Evolutionary conservation across 1,140 invertebrate species (phyloP), one percentile per base, ranked within the genome.

Genomic region (Bombus balteatus): DNA sequence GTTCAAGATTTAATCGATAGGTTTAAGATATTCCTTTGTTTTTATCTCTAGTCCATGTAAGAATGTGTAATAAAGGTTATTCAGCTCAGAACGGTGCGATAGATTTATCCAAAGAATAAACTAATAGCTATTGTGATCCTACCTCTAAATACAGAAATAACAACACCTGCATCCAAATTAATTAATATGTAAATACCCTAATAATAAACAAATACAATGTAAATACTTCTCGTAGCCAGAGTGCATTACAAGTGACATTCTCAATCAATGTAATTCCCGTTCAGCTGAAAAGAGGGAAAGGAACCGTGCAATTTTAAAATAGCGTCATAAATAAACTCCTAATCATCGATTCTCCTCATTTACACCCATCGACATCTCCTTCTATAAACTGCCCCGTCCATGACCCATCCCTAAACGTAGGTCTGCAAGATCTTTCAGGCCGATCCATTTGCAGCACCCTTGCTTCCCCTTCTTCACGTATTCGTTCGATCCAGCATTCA

Each of bases 211-310:
- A 53, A 22, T 22, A 22, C 18, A 53, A 53, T 8, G 47, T 8
- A 53, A 6, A 6, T 53, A 8, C 18, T 53, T 22, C 5, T 2
- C 18, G 28, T 28, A 28, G 10, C 10, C 10, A 18, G 47, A 10
- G 57, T 32, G 62, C 6, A 8, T 32, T 18, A 2, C 13, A 32
- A 66, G 12, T 15, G 5, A 1, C 28, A n/a, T 62, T 28, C 2
- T 62, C 59, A 5, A n/a, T 5, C 3, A n/a, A 62, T 22, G 47
- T 0, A 8, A 12, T 9, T 15, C 0, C 1, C 6, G 13, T n/a
- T 66, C 62, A 8, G 2, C n/a, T 0, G 15, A 32, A 18, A 66
- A 66, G 2, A n/a, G n/a, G 62, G 9, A 15, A 25, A 15, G 10
- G 15, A 25, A 10, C 12, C 9, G 32, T 10, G 66, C 1, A 68